phyloP scores from a whole-genome alignment of 2,888 invertebrate species.

The Gymnoscelis rufifasciata region DNA sequence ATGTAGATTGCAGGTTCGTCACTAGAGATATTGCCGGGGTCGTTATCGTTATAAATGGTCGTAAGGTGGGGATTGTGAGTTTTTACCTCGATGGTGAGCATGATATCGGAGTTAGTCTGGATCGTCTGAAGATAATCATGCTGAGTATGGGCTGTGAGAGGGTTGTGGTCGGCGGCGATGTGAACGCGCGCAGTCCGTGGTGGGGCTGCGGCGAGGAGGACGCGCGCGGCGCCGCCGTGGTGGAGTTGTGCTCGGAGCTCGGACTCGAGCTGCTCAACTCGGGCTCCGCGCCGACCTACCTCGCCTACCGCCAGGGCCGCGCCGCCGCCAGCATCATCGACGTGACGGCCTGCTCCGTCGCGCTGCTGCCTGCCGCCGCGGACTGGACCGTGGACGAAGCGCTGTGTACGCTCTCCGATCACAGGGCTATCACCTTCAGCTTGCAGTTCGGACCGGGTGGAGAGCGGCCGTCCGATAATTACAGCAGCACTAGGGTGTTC shows the following conservation, averaged over 20 bases:
- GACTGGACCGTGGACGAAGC: neutral
- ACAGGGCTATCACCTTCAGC: neutral
- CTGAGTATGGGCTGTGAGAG: neutral
- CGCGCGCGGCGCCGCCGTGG: neutral
- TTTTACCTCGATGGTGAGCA: neutral
- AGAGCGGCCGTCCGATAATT: neutral
- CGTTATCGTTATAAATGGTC: neutral
- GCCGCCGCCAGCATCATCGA: slow-evolving; percentile 1
- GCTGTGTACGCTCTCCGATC: neutral
- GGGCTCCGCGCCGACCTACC: slow-evolving; percentile 1
- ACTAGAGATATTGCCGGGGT: neutral
- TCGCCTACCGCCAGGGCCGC: neutral
- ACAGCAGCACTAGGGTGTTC: neutral
- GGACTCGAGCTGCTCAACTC: slow-evolving; percentile 1
- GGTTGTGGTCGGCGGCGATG: neutral
- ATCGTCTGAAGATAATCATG: neutral
- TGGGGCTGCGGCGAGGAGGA: slow-evolving; percentile 10
- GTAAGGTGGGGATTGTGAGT: neutral
- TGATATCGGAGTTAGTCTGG: neutral
- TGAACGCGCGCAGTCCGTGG: slow-evolving; percentile 7
- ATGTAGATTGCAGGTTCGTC: neutral
- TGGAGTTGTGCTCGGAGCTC: neutral
- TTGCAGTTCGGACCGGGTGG: neutral
- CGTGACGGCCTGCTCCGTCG: slow-evolving; percentile 8
- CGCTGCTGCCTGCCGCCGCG: neutral